Percentiles rank a stretch among this genome's conserved stretches.
phyloP scores from a whole-genome alignment of 2,797 vertebrate species.

The Scolopax rusticola region DNA sequence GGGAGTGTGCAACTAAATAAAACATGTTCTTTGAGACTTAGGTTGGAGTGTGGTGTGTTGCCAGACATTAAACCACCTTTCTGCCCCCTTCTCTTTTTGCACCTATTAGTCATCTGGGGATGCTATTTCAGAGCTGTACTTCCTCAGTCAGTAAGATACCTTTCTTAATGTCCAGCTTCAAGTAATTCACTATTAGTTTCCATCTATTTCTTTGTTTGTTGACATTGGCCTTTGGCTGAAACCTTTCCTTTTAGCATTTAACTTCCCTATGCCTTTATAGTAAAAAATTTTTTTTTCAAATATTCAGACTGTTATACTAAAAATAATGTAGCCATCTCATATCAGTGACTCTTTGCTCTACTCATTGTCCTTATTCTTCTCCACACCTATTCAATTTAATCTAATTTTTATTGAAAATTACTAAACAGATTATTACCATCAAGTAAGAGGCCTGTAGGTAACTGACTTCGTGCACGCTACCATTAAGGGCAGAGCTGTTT shows the following conservation, averaged over 20 bases:
- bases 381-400: neutral
- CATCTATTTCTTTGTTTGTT: neutral
- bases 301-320: neutral
- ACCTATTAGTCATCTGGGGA: neutral
- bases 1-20: neutral
- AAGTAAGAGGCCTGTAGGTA: neutral
- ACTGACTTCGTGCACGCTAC: neutral
- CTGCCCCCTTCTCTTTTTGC: neutral
- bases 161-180: neutral
- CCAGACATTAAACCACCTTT: neutral
- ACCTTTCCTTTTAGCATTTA: neutral
- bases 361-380: neutral
- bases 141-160: neutral
- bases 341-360: neutral
- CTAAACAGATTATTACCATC: neutral
- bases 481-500: neutral
- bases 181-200: neutral
- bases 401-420: neutral
- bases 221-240: neutral
- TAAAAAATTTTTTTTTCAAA: neutral
- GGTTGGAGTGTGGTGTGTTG: neutral
- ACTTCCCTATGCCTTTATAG: neutral
- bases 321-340: neutral
- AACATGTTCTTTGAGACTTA: neutral
- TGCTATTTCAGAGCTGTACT: neutral